Conservation (phyloP, 1,140 invertebrate genomes). For the Pogonomyrmex californicus region DNA sequence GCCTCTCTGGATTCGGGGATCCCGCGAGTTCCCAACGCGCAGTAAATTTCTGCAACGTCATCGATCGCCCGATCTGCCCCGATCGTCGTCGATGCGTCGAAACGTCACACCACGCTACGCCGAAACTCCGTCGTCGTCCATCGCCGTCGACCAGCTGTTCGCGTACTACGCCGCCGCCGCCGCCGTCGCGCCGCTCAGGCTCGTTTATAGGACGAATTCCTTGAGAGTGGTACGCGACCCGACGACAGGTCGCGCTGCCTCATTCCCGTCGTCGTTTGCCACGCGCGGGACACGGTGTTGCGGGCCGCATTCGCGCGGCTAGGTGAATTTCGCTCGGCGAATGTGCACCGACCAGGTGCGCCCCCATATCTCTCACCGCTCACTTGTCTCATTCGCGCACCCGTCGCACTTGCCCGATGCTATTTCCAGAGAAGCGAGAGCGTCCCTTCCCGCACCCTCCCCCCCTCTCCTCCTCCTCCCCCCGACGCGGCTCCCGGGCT, state of each 20-base stretch:
- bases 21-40: not conserved
- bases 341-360: conserved; percentile 12
- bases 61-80: too few relatives aligned
- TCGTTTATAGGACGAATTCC: conserved; percentile 37
- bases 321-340: not conserved
- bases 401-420: conserved; percentile 16
- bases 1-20: not conserved
- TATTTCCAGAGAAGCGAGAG: conserved; percentile 34
- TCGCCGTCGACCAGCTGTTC: conserved; percentile 35
- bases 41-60: conserved; percentile 20
- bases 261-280: not conserved
- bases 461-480: too few relatives aligned
- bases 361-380: conserved; percentile 11
- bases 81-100: not conserved
- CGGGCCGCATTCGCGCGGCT: too few relatives aligned
- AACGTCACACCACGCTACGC: not conserved
- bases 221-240: conserved; percentile 47
- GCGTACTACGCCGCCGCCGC: not conserved
- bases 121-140: not conserved
- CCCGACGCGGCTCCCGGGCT: too few relatives aligned
- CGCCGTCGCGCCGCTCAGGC: not conserved
- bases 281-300: too few relatives aligned
- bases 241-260: conserved; percentile 66
- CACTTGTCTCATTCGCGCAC: conserved; percentile 6
- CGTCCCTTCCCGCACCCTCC: not conserved